A percentile compares a stretch with the other conserved stretches of the same genome.
Conservation (phyloP, 2,888 invertebrate genomes). For the Epinotia bilunana region DNA sequence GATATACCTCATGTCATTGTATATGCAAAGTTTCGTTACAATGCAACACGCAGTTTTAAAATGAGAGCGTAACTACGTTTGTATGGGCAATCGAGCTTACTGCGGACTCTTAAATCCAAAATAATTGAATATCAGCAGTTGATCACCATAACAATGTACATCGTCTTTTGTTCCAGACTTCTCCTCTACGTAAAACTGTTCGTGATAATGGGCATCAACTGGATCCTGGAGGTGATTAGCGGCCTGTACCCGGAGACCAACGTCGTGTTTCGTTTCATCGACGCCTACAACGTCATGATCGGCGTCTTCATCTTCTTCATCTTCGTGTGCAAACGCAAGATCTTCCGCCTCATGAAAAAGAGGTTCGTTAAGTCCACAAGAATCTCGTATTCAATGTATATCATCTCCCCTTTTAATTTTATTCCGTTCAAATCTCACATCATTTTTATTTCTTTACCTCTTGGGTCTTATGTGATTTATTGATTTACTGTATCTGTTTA, state of each 20-base stretch:
- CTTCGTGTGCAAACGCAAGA: constrained; percentile 89
- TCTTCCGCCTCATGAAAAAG: constrained; percentile 85
- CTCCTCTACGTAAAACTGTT: constrained; percentile 88
- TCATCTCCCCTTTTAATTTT: not conserved
- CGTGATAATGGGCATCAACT: constrained; percentile 90
- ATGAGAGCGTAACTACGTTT: too few relatives aligned
- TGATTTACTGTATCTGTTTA: not conserved
- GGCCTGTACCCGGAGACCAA: constrained; percentile 79
- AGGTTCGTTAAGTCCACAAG: constrained; percentile 69
- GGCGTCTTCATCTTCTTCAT: constrained; percentile 89
- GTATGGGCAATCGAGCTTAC: too few relatives aligned
- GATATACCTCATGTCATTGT: too few relatives aligned
- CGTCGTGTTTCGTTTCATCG: constrained; percentile 85
- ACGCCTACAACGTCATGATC: constrained; percentile 87
- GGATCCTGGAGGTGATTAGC: constrained; percentile 89
- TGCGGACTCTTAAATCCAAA: too few relatives aligned
- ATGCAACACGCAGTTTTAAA: too few relatives aligned
- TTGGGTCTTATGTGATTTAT: not conserved
- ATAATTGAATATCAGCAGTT: too few relatives aligned
- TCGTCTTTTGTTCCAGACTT: constrained; percentile 78
- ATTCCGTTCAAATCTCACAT: not conserved
- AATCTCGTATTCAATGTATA: not conserved
- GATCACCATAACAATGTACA: not conserved
- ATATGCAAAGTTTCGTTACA: too few relatives aligned
- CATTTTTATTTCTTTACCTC: not conserved